Percentiles rank a stretch among this genome's conserved stretches.
These are phyloP conservation scores for Latrodectus elegans DNA, from an alignment of 2,888 invertebrate genomes.

Conservation along the genomic window DNA sequence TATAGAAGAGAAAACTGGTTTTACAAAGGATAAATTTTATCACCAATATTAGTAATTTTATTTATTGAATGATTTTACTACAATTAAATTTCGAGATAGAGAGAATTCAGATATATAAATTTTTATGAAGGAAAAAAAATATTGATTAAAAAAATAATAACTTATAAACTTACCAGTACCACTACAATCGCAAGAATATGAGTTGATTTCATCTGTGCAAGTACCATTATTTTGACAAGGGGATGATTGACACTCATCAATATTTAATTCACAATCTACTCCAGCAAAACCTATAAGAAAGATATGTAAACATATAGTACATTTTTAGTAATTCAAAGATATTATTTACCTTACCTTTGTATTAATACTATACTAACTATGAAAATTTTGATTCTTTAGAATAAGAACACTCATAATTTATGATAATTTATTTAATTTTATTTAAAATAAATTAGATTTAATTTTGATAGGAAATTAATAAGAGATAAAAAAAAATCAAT, in stretches of 20 bases:
- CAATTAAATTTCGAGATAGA: too few relatives aligned
- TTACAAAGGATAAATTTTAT: too few relatives aligned
- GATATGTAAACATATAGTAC: background rate
- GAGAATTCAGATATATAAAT: too few relatives aligned
- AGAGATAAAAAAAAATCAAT: too few relatives aligned
- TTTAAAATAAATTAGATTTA: too few relatives aligned
- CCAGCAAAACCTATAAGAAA: constrained; percentile 86
- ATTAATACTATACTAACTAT: background rate
- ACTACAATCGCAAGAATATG: constrained; percentile 95
- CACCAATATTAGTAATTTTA: too few relatives aligned
- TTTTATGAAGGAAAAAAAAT: too few relatives aligned
- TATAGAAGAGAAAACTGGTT: too few relatives aligned
- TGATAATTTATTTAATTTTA: too few relatives aligned
- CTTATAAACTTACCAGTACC: constrained; percentile 73
- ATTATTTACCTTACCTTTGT: background rate
- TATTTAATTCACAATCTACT: constrained; percentile 93
- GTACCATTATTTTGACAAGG: constrained; percentile 98
- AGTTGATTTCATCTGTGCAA: constrained; percentile 96
- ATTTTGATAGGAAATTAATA: too few relatives aligned
- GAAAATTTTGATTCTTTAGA: background rate
- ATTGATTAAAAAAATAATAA: too few relatives aligned
- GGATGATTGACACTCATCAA: constrained; percentile 95
- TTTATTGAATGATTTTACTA: too few relatives aligned
- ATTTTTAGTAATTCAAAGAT: background rate
- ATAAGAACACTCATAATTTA: background rate